A percentile compares a stretch with the other conserved stretches of the same genome.
Evolutionary conservation across 2,113 vertebrate species (phyloP).

Genomic region (Tychaedon coryphoeus): DNA sequence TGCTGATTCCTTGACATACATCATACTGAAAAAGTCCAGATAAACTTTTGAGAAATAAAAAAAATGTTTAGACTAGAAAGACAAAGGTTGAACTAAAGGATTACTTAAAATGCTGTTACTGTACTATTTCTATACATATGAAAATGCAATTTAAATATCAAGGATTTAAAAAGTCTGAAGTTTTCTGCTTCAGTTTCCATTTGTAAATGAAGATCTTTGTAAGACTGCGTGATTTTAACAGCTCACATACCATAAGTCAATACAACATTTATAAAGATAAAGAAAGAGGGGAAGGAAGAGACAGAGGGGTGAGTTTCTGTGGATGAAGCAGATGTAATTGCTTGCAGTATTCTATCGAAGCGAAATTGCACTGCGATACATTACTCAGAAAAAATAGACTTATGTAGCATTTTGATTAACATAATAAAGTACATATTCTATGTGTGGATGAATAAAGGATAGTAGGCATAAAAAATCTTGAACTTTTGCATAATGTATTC

Average conservation of each 20-base stretch:
- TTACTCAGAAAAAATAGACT: not conserved
- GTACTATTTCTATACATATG: constrained; percentile 29
- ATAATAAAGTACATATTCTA: not conserved
- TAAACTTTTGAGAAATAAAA: constrained; percentile 54
- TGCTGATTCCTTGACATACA: constrained; percentile 62
- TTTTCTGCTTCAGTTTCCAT: constrained; percentile 4
- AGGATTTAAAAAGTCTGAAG: not conserved
- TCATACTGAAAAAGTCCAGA: constrained; percentile 71
- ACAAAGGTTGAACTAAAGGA: constrained; percentile 51
- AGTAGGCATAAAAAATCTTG: not conserved
- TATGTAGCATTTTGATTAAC: not conserved
- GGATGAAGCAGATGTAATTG: not conserved
- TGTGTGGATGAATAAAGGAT: not conserved
- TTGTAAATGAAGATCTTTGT: not conserved
- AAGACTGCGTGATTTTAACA: constrained; percentile 7
- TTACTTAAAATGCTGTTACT: constrained; percentile 44
- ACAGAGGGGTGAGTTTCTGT: not conserved
- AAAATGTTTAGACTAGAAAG: constrained; percentile 67
- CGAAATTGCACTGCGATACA: not conserved
- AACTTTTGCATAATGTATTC: not conserved
- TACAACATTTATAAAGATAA: not conserved
- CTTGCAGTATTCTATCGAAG: not conserved
- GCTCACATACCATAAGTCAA: not conserved
- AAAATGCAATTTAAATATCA: constrained; percentile 31
- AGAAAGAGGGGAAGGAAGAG: not conserved